Evolutionary conservation across 2,888 invertebrate genomes (phyloP).

Genomic region (Caenorhabditis sp.): DNA sequence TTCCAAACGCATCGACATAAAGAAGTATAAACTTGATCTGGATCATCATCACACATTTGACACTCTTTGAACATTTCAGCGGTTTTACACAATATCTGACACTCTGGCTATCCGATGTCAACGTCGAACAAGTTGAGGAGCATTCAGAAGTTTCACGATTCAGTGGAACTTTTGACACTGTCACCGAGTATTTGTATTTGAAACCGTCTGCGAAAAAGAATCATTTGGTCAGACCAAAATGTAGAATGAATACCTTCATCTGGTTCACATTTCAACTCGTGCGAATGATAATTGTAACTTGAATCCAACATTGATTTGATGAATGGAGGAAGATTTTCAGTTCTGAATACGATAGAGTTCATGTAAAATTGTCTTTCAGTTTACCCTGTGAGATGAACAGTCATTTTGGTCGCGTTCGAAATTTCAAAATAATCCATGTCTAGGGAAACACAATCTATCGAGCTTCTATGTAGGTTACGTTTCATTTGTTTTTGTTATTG

Average conservation of each 20-base stretch:
- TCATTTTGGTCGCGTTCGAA: too few species aligned
- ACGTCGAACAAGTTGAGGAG: background rate
- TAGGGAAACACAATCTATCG: too few species aligned
- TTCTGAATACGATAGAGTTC: background rate
- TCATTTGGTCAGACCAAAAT: too few species aligned
- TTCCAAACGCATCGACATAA: conserved; percentile 8
- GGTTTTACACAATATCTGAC: background rate
- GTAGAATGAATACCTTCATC: background rate
- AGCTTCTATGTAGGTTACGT: too few species aligned
- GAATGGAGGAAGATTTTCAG: background rate
- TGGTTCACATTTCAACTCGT: background rate
- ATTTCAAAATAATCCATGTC: too few species aligned
- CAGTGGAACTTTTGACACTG: background rate
- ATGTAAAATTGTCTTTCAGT: too few species aligned
- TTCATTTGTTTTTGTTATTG: too few species aligned
- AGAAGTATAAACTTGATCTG: conserved; percentile 22
- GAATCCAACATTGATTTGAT: background rate
- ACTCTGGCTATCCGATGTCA: background rate
- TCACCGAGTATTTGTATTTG: background rate
- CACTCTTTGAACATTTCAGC: background rate
- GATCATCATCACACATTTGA: conserved; percentile 21
- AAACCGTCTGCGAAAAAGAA: background rate
- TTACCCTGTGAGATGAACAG: too few species aligned
- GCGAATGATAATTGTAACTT: background rate
- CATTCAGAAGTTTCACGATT: background rate